A percentile compares a stretch with the other conserved stretches of the same genome.
phyloP scores from a whole-genome alignment of 2,797 vertebrate genomes.

The Cyprinodon diabolis region DNA sequence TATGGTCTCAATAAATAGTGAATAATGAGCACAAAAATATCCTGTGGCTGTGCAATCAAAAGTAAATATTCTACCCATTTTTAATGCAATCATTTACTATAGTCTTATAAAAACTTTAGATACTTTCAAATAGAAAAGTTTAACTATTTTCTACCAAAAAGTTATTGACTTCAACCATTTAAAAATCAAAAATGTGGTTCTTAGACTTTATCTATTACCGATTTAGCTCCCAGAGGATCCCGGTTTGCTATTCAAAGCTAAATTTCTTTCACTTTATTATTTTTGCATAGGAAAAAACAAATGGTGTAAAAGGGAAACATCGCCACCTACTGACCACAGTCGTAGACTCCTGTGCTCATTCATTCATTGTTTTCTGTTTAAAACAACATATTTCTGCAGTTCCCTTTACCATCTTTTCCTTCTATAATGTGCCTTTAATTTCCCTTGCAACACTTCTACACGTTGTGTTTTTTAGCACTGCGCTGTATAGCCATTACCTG shows the following conservation, averaged over 20 bases:
- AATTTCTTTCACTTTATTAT: conserved; percentile 1
- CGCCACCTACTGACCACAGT: conserved; percentile 24
- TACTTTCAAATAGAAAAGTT: neutral
- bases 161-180: neutral
- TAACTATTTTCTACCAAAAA: neutral
- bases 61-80: too few species aligned
- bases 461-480: neutral
- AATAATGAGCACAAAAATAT: neutral
- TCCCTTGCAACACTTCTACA: neutral
- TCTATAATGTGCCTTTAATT: neutral
- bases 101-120: neutral
- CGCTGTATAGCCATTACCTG: neutral
- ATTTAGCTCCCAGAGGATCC: too few species aligned
- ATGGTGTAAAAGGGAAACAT: conserved; percentile 17
- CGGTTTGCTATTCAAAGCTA: neutral
- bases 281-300: neutral
- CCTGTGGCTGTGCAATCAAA: neutral
- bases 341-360: neutral
- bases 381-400: too few species aligned
- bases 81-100: neutral
- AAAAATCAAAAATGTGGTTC: neutral
- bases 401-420: too few species aligned
- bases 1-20: neutral
- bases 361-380: too few species aligned
- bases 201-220: neutral